Base-by-base conservation (phyloP, 2,113 vertebrate genomes). In the Megaleporinus macrocephalus region DNA sequence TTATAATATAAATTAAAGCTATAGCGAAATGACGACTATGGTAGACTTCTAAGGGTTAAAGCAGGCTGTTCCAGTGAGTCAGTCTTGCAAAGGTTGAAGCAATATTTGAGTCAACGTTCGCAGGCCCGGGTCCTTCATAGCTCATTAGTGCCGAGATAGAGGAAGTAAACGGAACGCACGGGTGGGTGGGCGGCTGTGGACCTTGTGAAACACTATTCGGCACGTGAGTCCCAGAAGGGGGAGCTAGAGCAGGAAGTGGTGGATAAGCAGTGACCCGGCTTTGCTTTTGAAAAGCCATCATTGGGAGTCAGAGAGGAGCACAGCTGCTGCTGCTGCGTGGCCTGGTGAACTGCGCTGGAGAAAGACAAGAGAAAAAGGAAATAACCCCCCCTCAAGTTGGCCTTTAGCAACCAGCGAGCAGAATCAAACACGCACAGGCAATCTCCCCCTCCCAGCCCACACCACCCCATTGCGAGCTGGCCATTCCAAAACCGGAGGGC, bases 231-330 rank as follows among this genome's bases (percentile, higher is more conserved):
- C 84, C 68, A 44, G n/a, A 69, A 79, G 59, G 29, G 73, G n/a
- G 75, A 69, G 77, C 41, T 16, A 51, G 29, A 76, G 78, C 83
- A 88, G 86, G 84, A 91, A 88, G 75, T 57, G 74, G 77, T 26
- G 53, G 59, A 75, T 81, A 83, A 57, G 10, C 29, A 49, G n/a
- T 76, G 36, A 82, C 29, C 63, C 65, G 27, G 76, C 69, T 13
- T 80, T 70, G 65, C 63, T 82, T 83, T 83, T 70, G 55, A 49
- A 83, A 83, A 63, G 36, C 51, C 68, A 41, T 74, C 36, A 53
- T 53, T 79, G 27, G 62, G 33, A 27, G 59, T 77, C 36, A 44
- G n/a, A 83, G 33, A 83, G 33, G 65, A 75, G 55, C 82, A 68
- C 84, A 83, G 84, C 77, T 83, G 72, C 80, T 76, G 22, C 80